Conservation (phyloP, 1,140 invertebrate species). For the Asobara japonica region DNA sequence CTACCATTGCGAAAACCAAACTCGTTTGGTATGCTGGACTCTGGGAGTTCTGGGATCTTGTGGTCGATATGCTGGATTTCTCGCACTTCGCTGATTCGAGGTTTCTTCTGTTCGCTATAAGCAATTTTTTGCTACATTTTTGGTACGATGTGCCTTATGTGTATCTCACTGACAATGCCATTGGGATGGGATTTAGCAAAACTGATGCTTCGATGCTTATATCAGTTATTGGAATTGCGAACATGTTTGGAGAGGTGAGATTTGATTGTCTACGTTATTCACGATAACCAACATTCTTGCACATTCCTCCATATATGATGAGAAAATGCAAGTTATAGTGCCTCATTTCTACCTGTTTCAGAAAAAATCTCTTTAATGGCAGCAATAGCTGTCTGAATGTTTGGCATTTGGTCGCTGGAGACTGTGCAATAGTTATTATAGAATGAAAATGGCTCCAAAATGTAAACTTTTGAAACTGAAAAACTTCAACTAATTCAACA, state of each 20-base stretch:
- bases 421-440: too few relatives aligned
- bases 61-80: conserved; percentile 82
- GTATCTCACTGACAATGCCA: conserved; percentile 82
- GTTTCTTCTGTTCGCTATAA: conserved; percentile 83
- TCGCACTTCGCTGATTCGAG: conserved; percentile 79
- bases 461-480: too few relatives aligned
- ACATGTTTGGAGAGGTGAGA: conserved; percentile 85
- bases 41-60: conserved; percentile 80
- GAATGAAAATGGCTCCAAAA: too few relatives aligned
- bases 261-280: conserved; percentile 18
- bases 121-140: conserved; percentile 86
- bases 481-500: too few relatives aligned
- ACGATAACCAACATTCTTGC: background rate
- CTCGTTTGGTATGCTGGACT: conserved; percentile 78
- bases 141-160: conserved; percentile 92
- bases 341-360: too few relatives aligned
- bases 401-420: too few relatives aligned
- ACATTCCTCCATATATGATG: too few relatives aligned
- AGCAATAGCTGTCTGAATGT: too few relatives aligned
- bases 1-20: conserved; percentile 84
- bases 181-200: conserved; percentile 76
- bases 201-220: conserved; percentile 82
- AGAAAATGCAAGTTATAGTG: too few relatives aligned
- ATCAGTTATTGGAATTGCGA: conserved; percentile 85
- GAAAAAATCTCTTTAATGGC: too few relatives aligned